phyloP scores from a whole-genome alignment of 2,888 invertebrate genomes.

The Euspilapteryx auroguttella region DNA sequence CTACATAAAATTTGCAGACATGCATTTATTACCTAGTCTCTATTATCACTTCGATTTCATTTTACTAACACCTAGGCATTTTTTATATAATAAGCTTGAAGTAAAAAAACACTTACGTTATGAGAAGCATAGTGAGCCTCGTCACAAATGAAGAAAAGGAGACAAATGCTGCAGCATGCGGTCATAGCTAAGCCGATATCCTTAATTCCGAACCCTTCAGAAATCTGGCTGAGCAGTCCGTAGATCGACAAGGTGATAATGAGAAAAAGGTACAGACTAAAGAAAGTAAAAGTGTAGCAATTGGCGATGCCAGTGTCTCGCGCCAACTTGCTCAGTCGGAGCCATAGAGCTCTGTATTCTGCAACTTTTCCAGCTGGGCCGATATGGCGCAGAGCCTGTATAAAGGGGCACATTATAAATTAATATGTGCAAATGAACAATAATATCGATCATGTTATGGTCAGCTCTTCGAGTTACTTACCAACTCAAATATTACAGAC shows the following conservation, averaged over 20 bases:
- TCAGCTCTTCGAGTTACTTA: too few species aligned
- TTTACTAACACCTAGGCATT: too few species aligned
- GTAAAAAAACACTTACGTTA: slow-evolving; percentile 60
- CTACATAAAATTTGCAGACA: too few species aligned
- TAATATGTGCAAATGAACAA: too few species aligned
- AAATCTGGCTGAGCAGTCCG: slow-evolving; percentile 72
- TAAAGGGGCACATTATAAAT: too few species aligned
- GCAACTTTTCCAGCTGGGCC: slow-evolving; percentile 71
- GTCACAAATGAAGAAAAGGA: slow-evolving; percentile 74
- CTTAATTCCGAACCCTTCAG: slow-evolving; percentile 71
- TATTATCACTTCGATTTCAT: too few species aligned
- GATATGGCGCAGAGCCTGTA: slow-evolving; percentile 65
- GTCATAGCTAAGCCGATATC: slow-evolving; percentile 71
- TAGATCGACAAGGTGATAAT: slow-evolving; percentile 76
- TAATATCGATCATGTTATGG: too few species aligned
- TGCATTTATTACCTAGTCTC: too few species aligned
- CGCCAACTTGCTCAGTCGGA: slow-evolving; percentile 68
- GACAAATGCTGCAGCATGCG: slow-evolving; percentile 64
- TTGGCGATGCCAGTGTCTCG: slow-evolving; percentile 68
- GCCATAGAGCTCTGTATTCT: slow-evolving; percentile 71
- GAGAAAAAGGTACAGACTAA: slow-evolving; percentile 70
- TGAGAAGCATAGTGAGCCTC: slow-evolving; percentile 75
- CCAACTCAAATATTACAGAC: too few species aligned
- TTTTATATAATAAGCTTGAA: too few species aligned
- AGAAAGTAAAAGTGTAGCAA: slow-evolving; percentile 69